Evolutionary conservation across 2,797 vertebrate genomes (phyloP), one percentile per base, ranked within the genome.

Genomic region (Peromyscus nudipes): DNA sequence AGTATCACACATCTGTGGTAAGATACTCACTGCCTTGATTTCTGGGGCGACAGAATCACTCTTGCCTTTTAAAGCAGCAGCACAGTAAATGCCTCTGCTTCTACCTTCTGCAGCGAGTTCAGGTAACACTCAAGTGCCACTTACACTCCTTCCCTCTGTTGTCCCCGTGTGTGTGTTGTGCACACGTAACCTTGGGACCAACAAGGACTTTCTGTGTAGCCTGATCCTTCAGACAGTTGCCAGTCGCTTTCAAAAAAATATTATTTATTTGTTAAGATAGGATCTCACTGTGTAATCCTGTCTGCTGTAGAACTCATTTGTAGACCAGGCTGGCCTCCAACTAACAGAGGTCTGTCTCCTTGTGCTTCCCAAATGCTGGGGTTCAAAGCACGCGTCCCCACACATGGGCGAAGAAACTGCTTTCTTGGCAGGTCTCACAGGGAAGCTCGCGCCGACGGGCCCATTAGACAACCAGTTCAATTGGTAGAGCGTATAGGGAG

Each of bases 121-220:
- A 95, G 90, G 71, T 90, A 95, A 90, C 79, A 40, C 57, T 96
- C n/a, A 87, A 80, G 89, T 46, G 57, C 86, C 91, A 95, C 95
- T 95, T 95, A 92, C 87, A 71, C 62, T 55, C 71, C 40, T 96
- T 93, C 97, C 87, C 89, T 96, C 71, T 92, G 62, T 82, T 77
- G 69, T 31, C 29, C 76, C 62, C 17, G 4, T 34, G 64, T 52
- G 49, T 46, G 49, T 49, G 46, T 34, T 95, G 71, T 71, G 73
- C 49, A 69, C 37, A 49, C 40, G 0, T 0, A 55, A 75, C 75
- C 69, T 93, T 34, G 96, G 83, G 83, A 93, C 80, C 14, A n/a
- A 40, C 43, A 83, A 12, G 49, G 55, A 12, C 85, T 95, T 95
- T 65, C 79, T 79, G 37, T 34, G n/a, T 43, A 55, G 64, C 40